Base-by-base conservation (phyloP, 2,797 vertebrate species). In the Pagetopsis macropterus region DNA sequence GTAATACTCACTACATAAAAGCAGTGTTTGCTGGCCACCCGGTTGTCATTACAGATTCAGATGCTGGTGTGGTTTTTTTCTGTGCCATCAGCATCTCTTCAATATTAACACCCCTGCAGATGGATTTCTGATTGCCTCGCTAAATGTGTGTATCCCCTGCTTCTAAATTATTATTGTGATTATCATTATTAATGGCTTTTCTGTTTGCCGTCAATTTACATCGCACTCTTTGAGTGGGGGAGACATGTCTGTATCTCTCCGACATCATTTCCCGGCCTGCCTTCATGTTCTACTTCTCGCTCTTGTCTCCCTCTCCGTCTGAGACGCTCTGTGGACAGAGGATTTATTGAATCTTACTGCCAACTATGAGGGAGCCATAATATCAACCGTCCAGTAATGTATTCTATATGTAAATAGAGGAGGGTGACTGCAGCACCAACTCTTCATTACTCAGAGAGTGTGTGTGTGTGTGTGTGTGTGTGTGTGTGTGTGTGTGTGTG, bases 51-150 rank as follows among this genome's bases (percentile, higher is more conserved):
- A 92, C 84, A 83, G 73, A 94, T 94, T 92, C 91, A 92, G 76
- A 84, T 78, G 80, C 85, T 82, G 74, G 13, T 65, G 69, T 70
- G 40, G 54, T 54, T 44, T 74, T 63, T 87, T 85, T 85, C 72
- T 87, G 89, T 88, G 85, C 91, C 89, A 90, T 93, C 93, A 92
- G 92, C 92, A 90, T 89, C 89, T 92, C 89, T 87, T 94, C 86
- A 93, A 93, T 94, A 94, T 94, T 94, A 93, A 94, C 88, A 90
- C 84, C 81, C 91, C 87, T 76, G 70, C 92, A 92, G 92, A 93
- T 90, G 91, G 89, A 91, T 92, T 91, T 92, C 88, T 93, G 88
- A 94, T 94, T 93, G 89, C 91, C 88, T 89, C 84, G 88, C 85
- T 93, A 94, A 94, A 93, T 89, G 87, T 90, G 88, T 91, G 88